Conservation (phyloP, 2,113 vertebrate species). For the Sylvietta virens region DNA sequence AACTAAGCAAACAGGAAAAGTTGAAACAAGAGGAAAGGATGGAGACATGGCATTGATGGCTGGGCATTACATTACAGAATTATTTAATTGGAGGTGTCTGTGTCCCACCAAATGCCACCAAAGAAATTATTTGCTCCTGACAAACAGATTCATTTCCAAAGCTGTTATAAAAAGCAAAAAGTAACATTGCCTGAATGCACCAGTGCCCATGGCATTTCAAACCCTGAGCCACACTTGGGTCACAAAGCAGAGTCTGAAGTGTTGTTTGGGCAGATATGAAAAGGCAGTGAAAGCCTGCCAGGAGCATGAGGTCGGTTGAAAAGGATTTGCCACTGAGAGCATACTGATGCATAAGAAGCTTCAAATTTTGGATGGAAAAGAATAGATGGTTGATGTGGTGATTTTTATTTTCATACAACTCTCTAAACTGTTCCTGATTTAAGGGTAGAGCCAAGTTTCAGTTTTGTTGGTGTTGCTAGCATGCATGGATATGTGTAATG, state of each 20-base stretch:
- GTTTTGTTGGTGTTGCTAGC: not conserved
- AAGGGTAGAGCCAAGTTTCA: not conserved
- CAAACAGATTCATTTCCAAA: not conserved
- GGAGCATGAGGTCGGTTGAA: not conserved
- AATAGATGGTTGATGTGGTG: not conserved
- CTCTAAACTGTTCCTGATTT: not conserved
- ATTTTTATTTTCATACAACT: not conserved
- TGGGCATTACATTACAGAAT: not conserved
- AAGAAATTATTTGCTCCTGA: constrained; percentile 22
- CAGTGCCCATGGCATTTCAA: not conserved
- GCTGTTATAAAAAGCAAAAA: not conserved
- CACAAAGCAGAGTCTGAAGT: not conserved
- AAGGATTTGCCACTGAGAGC: not conserved
- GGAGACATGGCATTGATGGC: not conserved
- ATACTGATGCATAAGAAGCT: not conserved
- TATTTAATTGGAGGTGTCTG: not conserved
- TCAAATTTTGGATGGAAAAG: not conserved
- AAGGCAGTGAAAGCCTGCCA: not conserved
- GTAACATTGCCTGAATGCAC: not conserved
- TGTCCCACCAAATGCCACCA: not conserved
- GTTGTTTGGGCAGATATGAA: not conserved
- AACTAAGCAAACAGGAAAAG: not conserved
- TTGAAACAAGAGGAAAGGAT: not conserved
- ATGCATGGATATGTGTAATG: not conserved
- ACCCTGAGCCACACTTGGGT: not conserved